Evolutionary conservation across 2,113 vertebrate genomes (phyloP).

Genomic region (cat (Felis catus)): F.catus_Fca126_mat1.0 CM031413.1:106902501-106903000

Average conservation of each 20-base stretch:
- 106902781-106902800: constrained; percentile 73
- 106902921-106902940: constrained; percentile 85
- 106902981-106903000: constrained; percentile 70
- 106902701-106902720: constrained; percentile 43
- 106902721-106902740: constrained; percentile 74
- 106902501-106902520: constrained; percentile 61
- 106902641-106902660: constrained; percentile 35
- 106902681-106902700: constrained; percentile 40
- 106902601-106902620: constrained; percentile 11
- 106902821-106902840: constrained; percentile 74
- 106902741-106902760: constrained; percentile 70
- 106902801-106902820: constrained; percentile 78
- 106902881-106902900: constrained; percentile 84
- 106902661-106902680: constrained; percentile 6
- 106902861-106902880: constrained; percentile 79
- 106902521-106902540: constrained; percentile 69
- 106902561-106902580: constrained; percentile 63
- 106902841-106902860: constrained; percentile 78
- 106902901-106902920: constrained; percentile 86
- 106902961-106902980: constrained; percentile 72
- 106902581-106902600: constrained; percentile 18
- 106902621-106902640: background rate
- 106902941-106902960: constrained; percentile 82
- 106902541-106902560: constrained; percentile 62
- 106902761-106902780: constrained; percentile 63